Percentiles rank a stretch among this genome's conserved stretches.
These are phyloP conservation scores for Syrrhaptes paradoxus DNA, from an alignment of 2,113 vertebrate genomes.

Conservation along the genomic window DNA sequence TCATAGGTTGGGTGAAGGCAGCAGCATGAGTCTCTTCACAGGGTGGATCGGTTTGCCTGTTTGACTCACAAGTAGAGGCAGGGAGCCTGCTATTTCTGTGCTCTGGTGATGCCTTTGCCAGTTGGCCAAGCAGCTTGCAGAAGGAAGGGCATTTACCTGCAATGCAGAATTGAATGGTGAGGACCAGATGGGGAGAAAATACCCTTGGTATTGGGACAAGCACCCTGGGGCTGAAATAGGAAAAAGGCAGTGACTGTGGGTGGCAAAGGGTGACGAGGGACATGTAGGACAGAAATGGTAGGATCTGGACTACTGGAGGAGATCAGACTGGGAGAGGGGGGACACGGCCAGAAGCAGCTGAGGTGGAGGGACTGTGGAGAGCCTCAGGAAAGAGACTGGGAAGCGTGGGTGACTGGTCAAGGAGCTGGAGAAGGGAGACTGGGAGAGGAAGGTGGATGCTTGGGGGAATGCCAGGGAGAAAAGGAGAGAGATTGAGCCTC, in stretches of 20 bases:
- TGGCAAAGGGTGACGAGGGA: neutral
- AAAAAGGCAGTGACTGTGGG: neutral
- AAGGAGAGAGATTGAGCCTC: neutral
- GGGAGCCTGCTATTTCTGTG: neutral
- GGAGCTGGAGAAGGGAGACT: neutral
- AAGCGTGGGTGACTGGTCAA: neutral
- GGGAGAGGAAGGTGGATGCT: neutral
- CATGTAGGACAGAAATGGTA: neutral
- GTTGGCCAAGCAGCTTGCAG: neutral
- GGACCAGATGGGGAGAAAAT: neutral
- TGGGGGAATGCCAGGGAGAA: neutral
- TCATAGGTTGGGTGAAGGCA: neutral
- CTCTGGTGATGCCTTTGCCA: neutral
- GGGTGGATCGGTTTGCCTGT: accelerated
- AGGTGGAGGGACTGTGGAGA: neutral
- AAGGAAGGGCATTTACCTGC: neutral
- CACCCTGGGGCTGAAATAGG: neutral
- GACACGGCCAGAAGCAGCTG: neutral
- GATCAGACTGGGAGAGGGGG: neutral
- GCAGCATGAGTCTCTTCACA: neutral
- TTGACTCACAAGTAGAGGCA: neutral
- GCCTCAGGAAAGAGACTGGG: neutral
- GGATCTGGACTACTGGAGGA: neutral
- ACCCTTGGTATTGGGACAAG: neutral
- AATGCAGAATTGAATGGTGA: neutral